A percentile compares a stretch with the other conserved stretches of the same genome.
Evolutionary conservation across 1,140 invertebrate species (phyloP).

Genomic region (Acromyrmex echinatior): DNA sequence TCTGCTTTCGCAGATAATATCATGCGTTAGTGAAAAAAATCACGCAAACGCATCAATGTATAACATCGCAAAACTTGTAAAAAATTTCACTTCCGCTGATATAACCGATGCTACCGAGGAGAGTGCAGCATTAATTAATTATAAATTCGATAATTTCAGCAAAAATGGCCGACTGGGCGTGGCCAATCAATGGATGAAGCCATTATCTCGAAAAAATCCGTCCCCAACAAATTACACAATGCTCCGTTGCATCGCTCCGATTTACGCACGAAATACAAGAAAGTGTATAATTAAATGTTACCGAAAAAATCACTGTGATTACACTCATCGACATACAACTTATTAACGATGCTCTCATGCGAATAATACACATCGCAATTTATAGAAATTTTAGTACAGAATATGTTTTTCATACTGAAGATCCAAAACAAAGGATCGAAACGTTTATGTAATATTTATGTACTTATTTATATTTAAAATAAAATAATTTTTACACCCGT

Average conservation of each 20-base stretch:
- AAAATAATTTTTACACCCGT: too few relatives aligned
- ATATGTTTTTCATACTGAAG: too few relatives aligned
- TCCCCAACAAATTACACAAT: constrained; percentile 18
- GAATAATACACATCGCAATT: too few relatives aligned
- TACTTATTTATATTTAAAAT: too few relatives aligned
- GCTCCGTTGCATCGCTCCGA: constrained; percentile 33
- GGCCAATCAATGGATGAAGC: constrained; percentile 71
- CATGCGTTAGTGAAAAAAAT: constrained; percentile 6
- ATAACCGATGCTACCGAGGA: constrained; percentile 2
- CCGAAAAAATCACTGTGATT: too few relatives aligned
- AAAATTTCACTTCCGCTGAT: constrained; percentile 41
- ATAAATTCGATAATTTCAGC: constrained; percentile 78
- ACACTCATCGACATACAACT: too few relatives aligned
- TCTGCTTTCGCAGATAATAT: neutral
- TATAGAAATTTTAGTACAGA: too few relatives aligned
- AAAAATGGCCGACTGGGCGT: constrained; percentile 80
- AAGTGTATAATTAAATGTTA: neutral
- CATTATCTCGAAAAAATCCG: constrained; percentile 64
- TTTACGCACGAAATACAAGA: constrained; percentile 35
- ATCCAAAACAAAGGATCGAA: too few relatives aligned
- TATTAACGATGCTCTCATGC: too few relatives aligned
- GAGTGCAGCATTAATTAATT: constrained; percentile 78
- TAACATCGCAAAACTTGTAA: constrained; percentile 31
- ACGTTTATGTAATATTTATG: too few relatives aligned
- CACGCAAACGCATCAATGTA: constrained; percentile 41